These are phyloP conservation scores for Nycticryphes semicollaris DNA, from an alignment of 2,113 vertebrate species.

Conservation along the genomic window DNA sequence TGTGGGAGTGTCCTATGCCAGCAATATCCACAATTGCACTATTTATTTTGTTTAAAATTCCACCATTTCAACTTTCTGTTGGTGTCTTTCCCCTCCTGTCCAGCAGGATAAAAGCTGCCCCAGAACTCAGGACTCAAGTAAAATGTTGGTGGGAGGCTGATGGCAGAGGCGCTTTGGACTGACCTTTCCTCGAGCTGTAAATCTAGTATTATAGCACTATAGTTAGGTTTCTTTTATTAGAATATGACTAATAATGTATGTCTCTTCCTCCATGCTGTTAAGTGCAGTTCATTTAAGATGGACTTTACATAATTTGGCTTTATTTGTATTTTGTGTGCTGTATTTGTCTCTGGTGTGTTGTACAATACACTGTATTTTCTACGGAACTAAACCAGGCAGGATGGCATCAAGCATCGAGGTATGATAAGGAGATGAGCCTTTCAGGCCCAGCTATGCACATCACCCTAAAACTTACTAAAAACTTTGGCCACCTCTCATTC, in stretches of 20 bases:
- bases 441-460: not conserved
- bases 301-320: not conserved
- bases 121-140: rapidly evolving
- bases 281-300: not conserved
- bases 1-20: rapidly evolving
- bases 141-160: rapidly evolving
- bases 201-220: not conserved
- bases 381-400: not conserved
- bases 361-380: not conserved
- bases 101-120: rapidly evolving
- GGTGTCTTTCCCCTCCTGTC: not conserved
- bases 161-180: rapidly evolving
- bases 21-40: rapidly evolving
- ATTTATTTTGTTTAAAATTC: not conserved
- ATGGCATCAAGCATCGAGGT: not conserved
- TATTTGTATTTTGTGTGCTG: not conserved
- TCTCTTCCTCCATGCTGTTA: not conserved
- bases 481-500: not conserved
- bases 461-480: not conserved
- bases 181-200: not conserved
- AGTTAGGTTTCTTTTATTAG: slow-evolving; percentile 20
- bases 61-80: rapidly evolving
- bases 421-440: not conserved
- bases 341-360: not conserved
- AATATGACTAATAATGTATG: not conserved